These are phyloP conservation scores for Habrosyne pyritoides DNA, from an alignment of 2,888 invertebrate genomes.

Conservation along the genomic window DNA sequence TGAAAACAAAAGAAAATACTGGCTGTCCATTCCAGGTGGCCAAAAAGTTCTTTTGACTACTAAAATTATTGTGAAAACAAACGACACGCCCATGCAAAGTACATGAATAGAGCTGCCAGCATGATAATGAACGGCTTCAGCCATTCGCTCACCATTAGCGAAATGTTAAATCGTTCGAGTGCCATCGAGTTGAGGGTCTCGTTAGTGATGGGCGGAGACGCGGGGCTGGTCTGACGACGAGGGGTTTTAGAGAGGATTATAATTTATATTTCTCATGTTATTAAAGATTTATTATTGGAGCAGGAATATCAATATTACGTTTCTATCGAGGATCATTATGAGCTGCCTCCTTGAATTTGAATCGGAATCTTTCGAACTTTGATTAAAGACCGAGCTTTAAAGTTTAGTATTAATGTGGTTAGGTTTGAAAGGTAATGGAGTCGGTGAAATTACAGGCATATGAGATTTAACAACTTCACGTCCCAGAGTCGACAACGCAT, in stretches of 20 bases:
- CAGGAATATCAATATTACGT: neutral
- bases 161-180: conserved; percentile 44
- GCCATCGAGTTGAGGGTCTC: conserved; percentile 52
- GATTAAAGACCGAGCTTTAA: too few species aligned
- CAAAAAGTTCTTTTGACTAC: neutral
- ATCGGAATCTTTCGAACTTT: neutral
- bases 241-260: neutral
- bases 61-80: neutral
- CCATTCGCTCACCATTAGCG: conserved; percentile 41
- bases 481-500: too few species aligned
- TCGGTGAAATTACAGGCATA: too few species aligned
- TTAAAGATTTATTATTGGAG: conserved; percentile 6
- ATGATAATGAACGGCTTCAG: conserved; percentile 12
- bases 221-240: neutral
- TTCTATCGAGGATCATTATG: neutral
- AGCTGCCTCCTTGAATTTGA: neutral
- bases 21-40: neutral
- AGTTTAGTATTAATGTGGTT: too few species aligned
- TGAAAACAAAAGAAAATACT: neutral
- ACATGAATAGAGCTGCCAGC: conserved; percentile 1
- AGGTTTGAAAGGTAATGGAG: too few species aligned
- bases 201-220: conserved; percentile 62
- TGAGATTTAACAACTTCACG: too few species aligned
- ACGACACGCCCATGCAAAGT: conserved; percentile 4
- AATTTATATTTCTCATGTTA: neutral